Conservation (phyloP, 2,888 invertebrate genomes). For the Geotrupes spiniger region DNA sequence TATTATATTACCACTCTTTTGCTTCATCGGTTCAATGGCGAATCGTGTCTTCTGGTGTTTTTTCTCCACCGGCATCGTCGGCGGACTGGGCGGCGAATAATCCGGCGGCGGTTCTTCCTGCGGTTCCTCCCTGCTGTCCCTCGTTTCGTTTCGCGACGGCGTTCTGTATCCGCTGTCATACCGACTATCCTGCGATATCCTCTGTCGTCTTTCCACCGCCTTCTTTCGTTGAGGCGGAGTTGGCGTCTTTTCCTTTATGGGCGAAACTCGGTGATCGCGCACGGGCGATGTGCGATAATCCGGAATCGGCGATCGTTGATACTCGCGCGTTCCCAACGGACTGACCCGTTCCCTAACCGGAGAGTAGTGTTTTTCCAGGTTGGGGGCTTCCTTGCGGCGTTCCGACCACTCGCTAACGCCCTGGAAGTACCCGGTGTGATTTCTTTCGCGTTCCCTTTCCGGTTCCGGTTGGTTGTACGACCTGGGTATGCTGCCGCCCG, state of each 20-base stretch:
- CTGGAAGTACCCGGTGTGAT: slow-evolving; percentile 28
- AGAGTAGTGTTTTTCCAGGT: slow-evolving; percentile 19
- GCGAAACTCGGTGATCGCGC: slow-evolving; percentile 27
- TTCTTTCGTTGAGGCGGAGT: slow-evolving; percentile 67
- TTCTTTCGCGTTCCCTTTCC: slow-evolving; percentile 22
- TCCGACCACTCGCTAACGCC: slow-evolving; percentile 81
- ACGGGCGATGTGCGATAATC: slow-evolving; percentile 29
- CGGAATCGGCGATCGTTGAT: slow-evolving; percentile 30
- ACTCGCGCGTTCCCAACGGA: slow-evolving; percentile 23
- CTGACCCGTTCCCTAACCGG: slow-evolving; percentile 21
- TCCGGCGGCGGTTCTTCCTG: slow-evolving; percentile 68
- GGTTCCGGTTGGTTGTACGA: slow-evolving; percentile 16
- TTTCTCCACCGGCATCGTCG: slow-evolving; percentile 40
- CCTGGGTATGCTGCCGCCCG: slow-evolving; percentile 12
- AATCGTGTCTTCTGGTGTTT: slow-evolving; percentile 74
- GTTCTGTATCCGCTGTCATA: slow-evolving; percentile 60
- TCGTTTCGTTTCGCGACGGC: slow-evolving; percentile 55
- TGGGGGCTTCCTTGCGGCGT: slow-evolving; percentile 45
- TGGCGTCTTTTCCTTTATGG: slow-evolving; percentile 51
- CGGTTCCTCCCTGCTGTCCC: slow-evolving; percentile 44
- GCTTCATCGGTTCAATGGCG: slow-evolving; percentile 51
- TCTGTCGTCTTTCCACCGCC: slow-evolving; percentile 56
- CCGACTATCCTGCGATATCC: slow-evolving; percentile 50
- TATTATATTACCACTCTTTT: slow-evolving; percentile 49
- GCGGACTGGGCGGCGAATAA: slow-evolving; percentile 62